phyloP scores from a whole-genome alignment of 2,888 invertebrate species.

The Spisula solida region DNA sequence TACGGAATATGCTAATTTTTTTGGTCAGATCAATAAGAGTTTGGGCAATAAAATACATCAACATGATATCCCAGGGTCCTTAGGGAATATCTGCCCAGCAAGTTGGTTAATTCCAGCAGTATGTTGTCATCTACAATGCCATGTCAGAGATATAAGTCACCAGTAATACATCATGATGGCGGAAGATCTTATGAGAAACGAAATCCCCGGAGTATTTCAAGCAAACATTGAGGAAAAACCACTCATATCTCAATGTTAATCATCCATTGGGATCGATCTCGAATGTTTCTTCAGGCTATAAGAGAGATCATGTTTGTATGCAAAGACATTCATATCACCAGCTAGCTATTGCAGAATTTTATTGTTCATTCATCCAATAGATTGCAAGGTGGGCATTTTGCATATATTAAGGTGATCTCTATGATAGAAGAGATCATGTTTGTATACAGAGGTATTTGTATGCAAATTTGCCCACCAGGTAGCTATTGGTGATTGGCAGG shows the following conservation, averaged over 20 bases:
- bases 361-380: too few species aligned
- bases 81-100: not conserved
- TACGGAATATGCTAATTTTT: not conserved
- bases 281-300: not conserved
- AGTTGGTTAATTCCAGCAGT: not conserved
- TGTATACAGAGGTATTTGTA: too few species aligned
- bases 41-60: conserved; percentile 5
- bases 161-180: not conserved
- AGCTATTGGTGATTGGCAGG: too few species aligned
- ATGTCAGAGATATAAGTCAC: not conserved
- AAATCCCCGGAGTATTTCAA: conserved; percentile 14
- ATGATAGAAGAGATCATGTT: too few species aligned
- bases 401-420: too few species aligned
- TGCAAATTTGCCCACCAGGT: too few species aligned
- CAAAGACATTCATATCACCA: too few species aligned
- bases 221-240: conserved; percentile 25
- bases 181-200: conserved; percentile 27
- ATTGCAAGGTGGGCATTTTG: too few species aligned
- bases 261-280: not conserved
- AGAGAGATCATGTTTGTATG: too few species aligned
- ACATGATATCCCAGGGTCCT: not conserved
- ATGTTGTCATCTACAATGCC: not conserved
- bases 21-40: not conserved
- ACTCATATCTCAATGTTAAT: not conserved
- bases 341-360: too few species aligned